These are phyloP conservation scores for Cheilosia impressa DNA, from an alignment of 2,888 invertebrate species.

Conservation along the genomic window DNA sequence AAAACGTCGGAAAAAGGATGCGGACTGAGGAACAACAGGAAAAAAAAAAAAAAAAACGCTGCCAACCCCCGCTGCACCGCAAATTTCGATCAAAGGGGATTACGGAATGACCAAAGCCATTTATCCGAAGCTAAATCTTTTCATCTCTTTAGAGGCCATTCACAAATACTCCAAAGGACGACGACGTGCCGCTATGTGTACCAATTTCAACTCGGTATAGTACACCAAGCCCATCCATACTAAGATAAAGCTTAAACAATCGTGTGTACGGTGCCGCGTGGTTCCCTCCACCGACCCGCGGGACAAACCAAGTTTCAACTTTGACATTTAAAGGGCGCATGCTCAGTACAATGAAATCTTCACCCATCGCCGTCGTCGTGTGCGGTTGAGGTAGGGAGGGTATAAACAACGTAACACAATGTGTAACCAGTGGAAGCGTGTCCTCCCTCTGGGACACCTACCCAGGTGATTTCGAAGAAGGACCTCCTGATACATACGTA, in stretches of 20 bases:
- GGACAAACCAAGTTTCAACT: constrained; percentile 67
- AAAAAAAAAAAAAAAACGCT: neutral
- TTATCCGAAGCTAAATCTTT: constrained; percentile 69
- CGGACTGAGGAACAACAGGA: neutral
- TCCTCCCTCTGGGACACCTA: constrained; percentile 30
- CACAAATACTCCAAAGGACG: constrained; percentile 70
- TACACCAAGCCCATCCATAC: neutral
- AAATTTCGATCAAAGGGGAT: constrained; percentile 62
- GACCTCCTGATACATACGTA: constrained; percentile 4
- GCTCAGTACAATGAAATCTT: constrained; percentile 44
- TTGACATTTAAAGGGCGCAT: constrained; percentile 71
- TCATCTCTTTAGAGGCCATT: constrained; percentile 73
- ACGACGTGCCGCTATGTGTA: constrained; percentile 61
- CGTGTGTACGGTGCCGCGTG: neutral
- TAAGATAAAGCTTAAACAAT: constrained; percentile 31
- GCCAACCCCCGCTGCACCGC: neutral
- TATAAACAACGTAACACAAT: constrained; percentile 31
- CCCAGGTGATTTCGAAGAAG: constrained; percentile 3
- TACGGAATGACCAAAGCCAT: constrained; percentile 70
- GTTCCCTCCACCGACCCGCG: neutral
- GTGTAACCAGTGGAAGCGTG: constrained; percentile 12
- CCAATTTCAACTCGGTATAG: constrained; percentile 18
- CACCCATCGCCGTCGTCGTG: neutral
- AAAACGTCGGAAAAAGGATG: constrained; percentile 7
- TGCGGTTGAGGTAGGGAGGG: neutral